Percentiles rank a stretch among this genome's conserved stretches.
Evolutionary conservation across 2,113 vertebrate species (phyloP).

Genomic region (Embiotoca jacksoni): DNA sequence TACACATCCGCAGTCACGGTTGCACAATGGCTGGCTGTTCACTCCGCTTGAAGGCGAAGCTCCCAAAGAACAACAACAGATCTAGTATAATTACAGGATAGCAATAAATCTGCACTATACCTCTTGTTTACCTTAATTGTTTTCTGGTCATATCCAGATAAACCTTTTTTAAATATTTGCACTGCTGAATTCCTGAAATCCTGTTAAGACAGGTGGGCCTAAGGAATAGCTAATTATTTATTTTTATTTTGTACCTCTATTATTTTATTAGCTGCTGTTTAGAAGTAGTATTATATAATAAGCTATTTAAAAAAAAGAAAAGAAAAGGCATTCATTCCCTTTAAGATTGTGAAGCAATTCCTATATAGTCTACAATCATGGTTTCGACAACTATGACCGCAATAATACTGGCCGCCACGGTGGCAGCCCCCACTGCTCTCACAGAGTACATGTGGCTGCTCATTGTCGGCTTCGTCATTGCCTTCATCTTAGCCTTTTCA

Average conservation of each 20-base stretch:
- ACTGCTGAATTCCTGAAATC: slow-evolving; percentile 70
- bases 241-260: slow-evolving; percentile 83
- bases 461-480: slow-evolving; percentile 93
- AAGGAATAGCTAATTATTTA: slow-evolving; percentile 74
- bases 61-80: slow-evolving; percentile 79
- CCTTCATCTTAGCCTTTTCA: slow-evolving; percentile 95
- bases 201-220: slow-evolving; percentile 60
- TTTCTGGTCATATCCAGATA: slow-evolving; percentile 65
- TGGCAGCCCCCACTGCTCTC: neutral
- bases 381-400: slow-evolving; percentile 73
- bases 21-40: slow-evolving; percentile 87
- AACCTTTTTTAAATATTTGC: slow-evolving; percentile 58
- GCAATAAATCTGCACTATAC: slow-evolving; percentile 80
- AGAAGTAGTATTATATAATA: neutral
- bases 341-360: slow-evolving; percentile 76
- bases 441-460: slow-evolving; percentile 89
- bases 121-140: slow-evolving; percentile 67
- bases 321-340: slow-evolving; percentile 73
- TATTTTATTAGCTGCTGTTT: slow-evolving; percentile 69
- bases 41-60: slow-evolving; percentile 71
- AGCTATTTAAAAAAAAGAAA: no score
- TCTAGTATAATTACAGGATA: slow-evolving; percentile 84
- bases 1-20: slow-evolving; percentile 76
- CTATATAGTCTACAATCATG: slow-evolving; percentile 73
- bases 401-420: slow-evolving; percentile 57